A percentile compares a stretch with the other conserved stretches of the same genome.
phyloP scores from a whole-genome alignment of 2,888 invertebrate species.

The Apocheima hispidaria region DNA sequence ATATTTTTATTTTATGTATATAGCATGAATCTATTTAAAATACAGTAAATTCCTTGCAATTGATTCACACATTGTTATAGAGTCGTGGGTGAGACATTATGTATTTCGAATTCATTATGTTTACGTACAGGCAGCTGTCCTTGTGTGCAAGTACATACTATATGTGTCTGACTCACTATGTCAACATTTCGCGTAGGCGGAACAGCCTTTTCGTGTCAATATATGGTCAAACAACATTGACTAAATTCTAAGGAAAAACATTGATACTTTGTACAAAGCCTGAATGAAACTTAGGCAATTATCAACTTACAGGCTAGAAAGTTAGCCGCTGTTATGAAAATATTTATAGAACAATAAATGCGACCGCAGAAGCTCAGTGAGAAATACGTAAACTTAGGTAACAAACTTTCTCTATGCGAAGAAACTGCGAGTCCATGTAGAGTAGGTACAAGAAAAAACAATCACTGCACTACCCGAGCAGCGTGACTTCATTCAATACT shows the following conservation, averaged over 20 bases:
- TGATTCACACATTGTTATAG: slow-evolving; percentile 46
- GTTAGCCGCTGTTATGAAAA: slow-evolving; percentile 19
- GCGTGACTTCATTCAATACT: slow-evolving; percentile 46
- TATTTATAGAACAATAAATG: slow-evolving; percentile 34
- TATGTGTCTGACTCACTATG: slow-evolving; percentile 76
- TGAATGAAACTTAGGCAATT: slow-evolving; percentile 9
- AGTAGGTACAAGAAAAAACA: slow-evolving; percentile 66
- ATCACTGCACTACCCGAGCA: slow-evolving; percentile 50
- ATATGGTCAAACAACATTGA: slow-evolving; percentile 61
- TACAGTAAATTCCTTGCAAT: slow-evolving; percentile 42
- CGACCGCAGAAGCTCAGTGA: slow-evolving; percentile 42
- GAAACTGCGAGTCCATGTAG: slow-evolving; percentile 51
- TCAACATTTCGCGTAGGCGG: slow-evolving; percentile 79
- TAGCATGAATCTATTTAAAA: slow-evolving; percentile 15
- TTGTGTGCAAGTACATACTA: slow-evolving; percentile 64
- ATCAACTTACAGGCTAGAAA: slow-evolving; percentile 16
- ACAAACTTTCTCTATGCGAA: slow-evolving; percentile 65
- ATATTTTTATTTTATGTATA: background rate
- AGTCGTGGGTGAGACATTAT: slow-evolving; percentile 67
- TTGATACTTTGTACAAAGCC: background rate
- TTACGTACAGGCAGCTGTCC: slow-evolving; percentile 75
- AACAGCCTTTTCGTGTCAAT: slow-evolving; percentile 67
- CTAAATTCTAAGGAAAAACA: slow-evolving; percentile 42
- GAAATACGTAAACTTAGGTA: slow-evolving; percentile 51
- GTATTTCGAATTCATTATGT: slow-evolving; percentile 40